Evolutionary conservation across 2,113 vertebrate species (phyloP), one percentile per base, ranked within the genome.

Genomic region (Gymnarchus niloticus): DNA sequence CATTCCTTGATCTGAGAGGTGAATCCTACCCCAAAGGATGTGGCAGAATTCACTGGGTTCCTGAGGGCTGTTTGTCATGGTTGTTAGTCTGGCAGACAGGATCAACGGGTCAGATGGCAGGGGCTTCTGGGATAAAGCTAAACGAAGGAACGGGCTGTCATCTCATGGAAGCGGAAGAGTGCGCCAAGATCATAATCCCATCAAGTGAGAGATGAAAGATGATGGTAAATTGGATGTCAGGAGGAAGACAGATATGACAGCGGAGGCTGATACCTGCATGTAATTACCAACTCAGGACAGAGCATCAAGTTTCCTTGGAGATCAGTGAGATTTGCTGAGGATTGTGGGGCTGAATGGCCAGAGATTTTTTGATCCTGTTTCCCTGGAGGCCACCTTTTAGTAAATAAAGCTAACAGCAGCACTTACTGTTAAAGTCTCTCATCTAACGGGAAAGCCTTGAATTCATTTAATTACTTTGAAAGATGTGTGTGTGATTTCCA

Each of bases 221-320:
- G 44, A 46, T 80, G 6, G 48, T 80, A 49, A 80, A 49, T 10
- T 80, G 77, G 76, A 80, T 48, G 46, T 49, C 77, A 80, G 19
- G n/a, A 49, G 46, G 10, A 80, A 48, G 44, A 80, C 46, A 80
- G 21, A 80, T 49, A 80, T 44, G 19, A 80, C 61, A 73, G 33
- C 28, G 33, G 65, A 73, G 33, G 10, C 77, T 81, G 48, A 51
- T 81, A 46, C 77, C 48, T 51, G 44, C 44, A 51, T 51, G n/a
- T 4, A 23, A 51, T 49, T 25, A 81, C 44, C 48, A 46, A 51
- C 48, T 28, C 44, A 21, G 23, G 56, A 1, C 23, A 21, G 56
- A 57, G 56, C 56, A 17, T 57, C 23, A 57, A 49, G 77, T 81
- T 28, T 81, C 77, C 77, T 81, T 81, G 77, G 77, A 81, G 77